A percentile compares a stretch with the other conserved stretches of the same genome.
Evolutionary conservation across 2,113 vertebrate genomes (phyloP).

Genomic region (Erythrocercus mccallii): DNA sequence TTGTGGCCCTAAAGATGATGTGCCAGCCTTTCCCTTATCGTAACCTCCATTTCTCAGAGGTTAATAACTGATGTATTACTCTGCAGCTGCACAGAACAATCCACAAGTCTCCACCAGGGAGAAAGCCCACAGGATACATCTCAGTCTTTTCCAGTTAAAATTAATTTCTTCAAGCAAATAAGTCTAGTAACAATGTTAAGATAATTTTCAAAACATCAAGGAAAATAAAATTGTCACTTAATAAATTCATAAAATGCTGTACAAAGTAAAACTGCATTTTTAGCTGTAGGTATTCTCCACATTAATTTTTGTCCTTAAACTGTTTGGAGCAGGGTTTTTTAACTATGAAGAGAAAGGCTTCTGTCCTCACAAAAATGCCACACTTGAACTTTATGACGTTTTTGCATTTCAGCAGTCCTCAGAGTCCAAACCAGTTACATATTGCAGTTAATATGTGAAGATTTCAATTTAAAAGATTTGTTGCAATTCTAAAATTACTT

Average conservation of each 20-base stretch:
- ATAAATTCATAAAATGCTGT: background rate
- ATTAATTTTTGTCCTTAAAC: background rate
- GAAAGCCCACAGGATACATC: background rate
- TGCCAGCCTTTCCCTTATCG: background rate
- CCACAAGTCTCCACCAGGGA: background rate
- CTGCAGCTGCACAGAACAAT: background rate
- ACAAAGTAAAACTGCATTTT: background rate
- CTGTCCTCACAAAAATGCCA: background rate
- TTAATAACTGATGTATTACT: conserved; percentile 1
- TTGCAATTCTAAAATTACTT: background rate
- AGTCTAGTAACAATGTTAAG: background rate
- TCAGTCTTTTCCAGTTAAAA: background rate
- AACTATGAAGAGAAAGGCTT: background rate
- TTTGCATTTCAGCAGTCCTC: background rate
- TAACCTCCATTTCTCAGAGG: conserved; percentile 14
- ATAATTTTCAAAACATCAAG: background rate
- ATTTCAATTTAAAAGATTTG: background rate
- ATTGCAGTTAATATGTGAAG: background rate
- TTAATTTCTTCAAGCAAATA: background rate
- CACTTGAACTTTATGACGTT: background rate
- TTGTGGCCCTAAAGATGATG: background rate
- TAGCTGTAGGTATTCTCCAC: background rate
- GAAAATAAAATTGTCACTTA: background rate
- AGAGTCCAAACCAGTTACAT: background rate
- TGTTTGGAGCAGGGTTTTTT: background rate